Conservation (phyloP, 1,140 invertebrate species). For the Lithobius niger region DNA sequence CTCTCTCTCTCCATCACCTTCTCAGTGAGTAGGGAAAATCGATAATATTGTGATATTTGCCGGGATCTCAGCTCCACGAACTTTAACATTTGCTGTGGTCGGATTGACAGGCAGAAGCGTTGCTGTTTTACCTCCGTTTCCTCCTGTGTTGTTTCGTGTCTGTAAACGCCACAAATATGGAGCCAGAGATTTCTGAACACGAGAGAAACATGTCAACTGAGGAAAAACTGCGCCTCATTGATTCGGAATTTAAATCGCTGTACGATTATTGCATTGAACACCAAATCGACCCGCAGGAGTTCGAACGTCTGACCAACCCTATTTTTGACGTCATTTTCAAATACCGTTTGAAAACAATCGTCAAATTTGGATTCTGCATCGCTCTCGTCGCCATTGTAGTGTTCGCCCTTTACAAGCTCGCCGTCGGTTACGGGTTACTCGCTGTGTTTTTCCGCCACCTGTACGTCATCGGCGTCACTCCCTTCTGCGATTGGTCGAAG, state of each 20-base stretch:
- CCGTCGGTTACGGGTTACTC: background rate
- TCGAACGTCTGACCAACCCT: background rate
- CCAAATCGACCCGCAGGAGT: background rate
- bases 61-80: too few relatives aligned
- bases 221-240: background rate
- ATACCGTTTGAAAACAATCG: background rate
- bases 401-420: background rate
- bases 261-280: background rate
- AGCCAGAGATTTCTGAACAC: too few relatives aligned
- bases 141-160: too few relatives aligned
- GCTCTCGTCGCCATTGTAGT: background rate
- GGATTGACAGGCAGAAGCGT: too few relatives aligned
- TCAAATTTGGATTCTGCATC: background rate
- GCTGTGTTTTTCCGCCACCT: background rate
- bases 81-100: too few relatives aligned
- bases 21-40: too few relatives aligned
- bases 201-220: background rate
- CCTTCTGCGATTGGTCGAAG: constrained; percentile 65
- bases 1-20: too few relatives aligned
- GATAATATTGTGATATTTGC: too few relatives aligned
- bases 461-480: constrained; percentile 22
- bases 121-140: too few relatives aligned
- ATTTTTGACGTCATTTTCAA: background rate
- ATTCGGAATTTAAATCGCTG: background rate
- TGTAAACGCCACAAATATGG: too few relatives aligned